Evolutionary conservation across 2,888 invertebrate genomes (phyloP).

Genomic region (Folsomia manolachei): DNA sequence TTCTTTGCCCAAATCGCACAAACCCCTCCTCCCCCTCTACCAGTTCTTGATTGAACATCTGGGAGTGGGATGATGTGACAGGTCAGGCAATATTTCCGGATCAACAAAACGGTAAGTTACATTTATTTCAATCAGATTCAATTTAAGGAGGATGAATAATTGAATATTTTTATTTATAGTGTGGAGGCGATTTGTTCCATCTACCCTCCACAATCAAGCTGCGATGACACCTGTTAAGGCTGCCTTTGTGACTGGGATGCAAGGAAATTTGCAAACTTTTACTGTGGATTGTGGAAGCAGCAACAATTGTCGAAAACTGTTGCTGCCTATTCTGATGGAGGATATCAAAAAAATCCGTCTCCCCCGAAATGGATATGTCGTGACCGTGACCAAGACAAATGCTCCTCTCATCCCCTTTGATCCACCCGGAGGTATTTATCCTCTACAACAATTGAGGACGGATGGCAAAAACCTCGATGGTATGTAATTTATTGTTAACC

Average conservation of each 20-base stretch:
- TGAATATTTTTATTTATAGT: not conserved
- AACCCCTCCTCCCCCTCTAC: not conserved
- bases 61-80: not conserved
- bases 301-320: not conserved
- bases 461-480: too few species aligned
- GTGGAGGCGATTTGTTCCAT: not conserved
- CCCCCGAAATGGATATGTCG: not conserved
- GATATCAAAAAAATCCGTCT: not conserved
- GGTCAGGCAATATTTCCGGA: not conserved
- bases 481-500: too few species aligned
- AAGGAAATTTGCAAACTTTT: not conserved
- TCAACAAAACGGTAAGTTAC: not conserved
- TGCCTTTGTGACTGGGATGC: not conserved
- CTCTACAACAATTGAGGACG: not conserved
- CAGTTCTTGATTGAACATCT: not conserved
- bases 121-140: too few species aligned
- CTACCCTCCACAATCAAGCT: not conserved
- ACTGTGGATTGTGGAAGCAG: not conserved
- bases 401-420: not conserved
- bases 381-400: not conserved
- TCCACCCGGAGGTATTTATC: not conserved
- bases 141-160: not conserved
- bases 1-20: not conserved
- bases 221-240: not conserved
- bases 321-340: not conserved